A percentile compares a stretch with the other conserved stretches of the same genome.
phyloP scores from a whole-genome alignment of 2,113 vertebrate species.

The Perca fluviatilis region DNA sequence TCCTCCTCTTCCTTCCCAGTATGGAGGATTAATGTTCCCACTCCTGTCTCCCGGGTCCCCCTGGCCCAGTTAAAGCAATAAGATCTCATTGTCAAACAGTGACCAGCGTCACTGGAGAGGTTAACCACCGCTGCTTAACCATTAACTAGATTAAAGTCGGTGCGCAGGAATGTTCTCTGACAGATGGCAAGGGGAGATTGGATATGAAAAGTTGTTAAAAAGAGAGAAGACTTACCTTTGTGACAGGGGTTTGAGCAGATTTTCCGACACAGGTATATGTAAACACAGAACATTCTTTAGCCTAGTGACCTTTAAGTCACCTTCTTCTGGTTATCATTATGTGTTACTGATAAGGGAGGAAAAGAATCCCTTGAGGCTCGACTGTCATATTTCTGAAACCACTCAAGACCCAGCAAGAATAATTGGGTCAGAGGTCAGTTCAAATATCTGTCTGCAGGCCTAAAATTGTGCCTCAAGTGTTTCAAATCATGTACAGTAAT shows the following conservation, averaged over 20 bases:
- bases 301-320: constrained; percentile 71
- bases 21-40: constrained; percentile 69
- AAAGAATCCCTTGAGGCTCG: constrained; percentile 30
- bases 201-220: constrained; percentile 48
- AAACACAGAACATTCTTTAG: constrained; percentile 35
- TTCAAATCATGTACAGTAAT: background rate
- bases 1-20: constrained; percentile 42
- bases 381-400: constrained; percentile 30
- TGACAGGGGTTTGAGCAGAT: constrained; percentile 27
- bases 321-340: constrained; percentile 53
- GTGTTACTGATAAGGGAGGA: constrained; percentile 49
- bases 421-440: constrained; percentile 20
- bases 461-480: background rate
- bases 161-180: constrained; percentile 58
- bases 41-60: constrained; percentile 62
- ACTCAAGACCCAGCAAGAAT: background rate
- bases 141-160: constrained; percentile 83
- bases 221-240: constrained; percentile 18
- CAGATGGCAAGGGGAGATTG: constrained; percentile 54
- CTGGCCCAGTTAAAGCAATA: constrained; percentile 73
- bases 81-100: constrained; percentile 80
- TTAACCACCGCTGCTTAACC: constrained; percentile 79
- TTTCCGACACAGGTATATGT: constrained; percentile 2
- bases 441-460: background rate
- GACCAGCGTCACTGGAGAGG: constrained; percentile 70